These are phyloP conservation scores for Drosophila prosaltans DNA, from an alignment of 1,140 invertebrate genomes.

Conservation along the genomic window DNA sequence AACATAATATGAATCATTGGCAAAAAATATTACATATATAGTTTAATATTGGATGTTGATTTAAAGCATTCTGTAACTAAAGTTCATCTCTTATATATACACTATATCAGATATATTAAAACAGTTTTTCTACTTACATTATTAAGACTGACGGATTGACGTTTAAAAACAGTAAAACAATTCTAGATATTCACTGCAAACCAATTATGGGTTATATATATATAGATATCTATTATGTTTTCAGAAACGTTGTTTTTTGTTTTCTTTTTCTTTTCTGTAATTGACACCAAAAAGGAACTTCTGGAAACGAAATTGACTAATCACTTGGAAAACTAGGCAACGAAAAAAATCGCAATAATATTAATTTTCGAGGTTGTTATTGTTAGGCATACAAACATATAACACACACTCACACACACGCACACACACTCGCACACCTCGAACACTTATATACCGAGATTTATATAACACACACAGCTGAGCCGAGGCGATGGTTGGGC, in stretches of 20 bases:
- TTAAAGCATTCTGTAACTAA: too few species aligned
- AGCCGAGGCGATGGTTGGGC: constrained; percentile 11
- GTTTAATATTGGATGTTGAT: too few species aligned
- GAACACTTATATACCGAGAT: constrained; percentile 52
- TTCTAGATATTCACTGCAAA: background rate
- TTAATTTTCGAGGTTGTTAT: constrained; percentile 24
- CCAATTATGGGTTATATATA: background rate
- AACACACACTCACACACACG: constrained; percentile 34
- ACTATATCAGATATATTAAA: too few species aligned
- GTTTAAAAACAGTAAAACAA: background rate
- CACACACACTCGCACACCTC: constrained; percentile 35
- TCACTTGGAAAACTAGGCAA: constrained; percentile 2
- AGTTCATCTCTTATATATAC: background rate
- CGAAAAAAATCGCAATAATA: background rate
- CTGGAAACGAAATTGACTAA: constrained; percentile 2
- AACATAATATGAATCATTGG: too few species aligned
- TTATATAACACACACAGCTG: constrained; percentile 73
- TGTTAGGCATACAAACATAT: constrained; percentile 35
- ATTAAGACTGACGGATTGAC: constrained; percentile 43
- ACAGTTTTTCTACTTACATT: constrained; percentile 57
- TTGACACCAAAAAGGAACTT: constrained; percentile 11
- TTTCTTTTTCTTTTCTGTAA: background rate
- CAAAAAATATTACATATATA: too few species aligned
- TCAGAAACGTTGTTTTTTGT: background rate
- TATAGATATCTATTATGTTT: background rate